Evolutionary conservation across 2,113 vertebrate genomes (phyloP).

Genomic region (Misgurnus anguillicaudatus): DNA sequence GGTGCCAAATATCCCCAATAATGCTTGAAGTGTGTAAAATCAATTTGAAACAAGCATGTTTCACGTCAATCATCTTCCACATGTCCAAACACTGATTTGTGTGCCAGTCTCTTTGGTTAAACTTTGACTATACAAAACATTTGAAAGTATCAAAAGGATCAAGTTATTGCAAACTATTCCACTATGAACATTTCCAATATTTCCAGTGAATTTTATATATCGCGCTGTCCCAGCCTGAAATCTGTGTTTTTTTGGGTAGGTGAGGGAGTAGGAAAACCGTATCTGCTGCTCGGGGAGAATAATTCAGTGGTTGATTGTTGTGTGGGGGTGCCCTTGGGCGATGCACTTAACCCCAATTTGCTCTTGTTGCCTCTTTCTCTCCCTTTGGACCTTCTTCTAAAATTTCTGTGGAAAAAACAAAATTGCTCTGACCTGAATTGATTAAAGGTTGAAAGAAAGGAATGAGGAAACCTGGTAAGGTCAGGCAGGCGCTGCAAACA

Average conservation of each 20-base stretch:
- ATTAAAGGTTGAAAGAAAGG: slow-evolving; percentile 31
- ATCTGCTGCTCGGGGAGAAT: slow-evolving; percentile 10
- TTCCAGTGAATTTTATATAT: too few species aligned
- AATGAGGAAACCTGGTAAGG: slow-evolving; percentile 8
- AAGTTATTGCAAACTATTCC: too few species aligned
- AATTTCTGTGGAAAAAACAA: slow-evolving; percentile 19
- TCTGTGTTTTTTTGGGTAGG: neutral
- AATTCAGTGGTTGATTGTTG: slow-evolving; percentile 35
- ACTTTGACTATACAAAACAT: too few species aligned
- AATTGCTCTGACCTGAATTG: slow-evolving; percentile 38
- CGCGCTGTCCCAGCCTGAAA: neutral
- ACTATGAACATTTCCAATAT: too few species aligned
- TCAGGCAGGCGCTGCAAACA: slow-evolving; percentile 7
- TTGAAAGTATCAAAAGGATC: too few species aligned
- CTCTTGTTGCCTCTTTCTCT: slow-evolving; percentile 14
- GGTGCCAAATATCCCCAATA: neutral
- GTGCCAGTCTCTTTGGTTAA: too few species aligned
- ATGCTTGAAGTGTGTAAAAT: too few species aligned
- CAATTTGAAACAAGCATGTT: too few species aligned
- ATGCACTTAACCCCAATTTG: slow-evolving; percentile 30
- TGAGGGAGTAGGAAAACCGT: neutral
- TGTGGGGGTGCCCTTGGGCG: slow-evolving; percentile 25
- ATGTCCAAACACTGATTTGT: too few species aligned
- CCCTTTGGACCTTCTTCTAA: slow-evolving; percentile 30
- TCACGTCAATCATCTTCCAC: too few species aligned